Evolutionary conservation across 2,113 vertebrate species (phyloP).

Genomic region (Globicephala melas): DNA sequence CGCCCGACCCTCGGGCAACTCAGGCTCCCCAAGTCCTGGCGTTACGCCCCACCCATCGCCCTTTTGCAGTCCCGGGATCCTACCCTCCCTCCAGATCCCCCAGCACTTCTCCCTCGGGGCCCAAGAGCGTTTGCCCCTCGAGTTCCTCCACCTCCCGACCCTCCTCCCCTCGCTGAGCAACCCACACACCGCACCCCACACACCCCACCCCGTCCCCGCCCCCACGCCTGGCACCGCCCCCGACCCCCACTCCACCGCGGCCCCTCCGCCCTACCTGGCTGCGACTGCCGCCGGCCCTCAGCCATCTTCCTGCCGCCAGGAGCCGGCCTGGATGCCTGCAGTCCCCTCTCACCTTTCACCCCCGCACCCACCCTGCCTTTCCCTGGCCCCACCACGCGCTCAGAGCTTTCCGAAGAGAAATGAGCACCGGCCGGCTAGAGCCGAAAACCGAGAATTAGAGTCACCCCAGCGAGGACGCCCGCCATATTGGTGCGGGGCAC

Average conservation of each 20-base stretch:
- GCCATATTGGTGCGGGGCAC: constrained; percentile 67
- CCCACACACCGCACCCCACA: not conserved
- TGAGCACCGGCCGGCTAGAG: not conserved
- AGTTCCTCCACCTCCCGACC: not conserved
- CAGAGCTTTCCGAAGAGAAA: not conserved
- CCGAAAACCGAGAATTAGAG: constrained; percentile 16
- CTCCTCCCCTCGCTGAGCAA: not conserved
- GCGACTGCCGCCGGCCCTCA: constrained; percentile 83
- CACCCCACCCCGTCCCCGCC: not conserved
- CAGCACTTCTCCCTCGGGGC: not conserved
- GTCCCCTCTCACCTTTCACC: constrained; percentile 65
- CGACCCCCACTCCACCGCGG: not conserved
- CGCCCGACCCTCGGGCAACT: not conserved
- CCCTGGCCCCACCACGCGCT: not conserved
- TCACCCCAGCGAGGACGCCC: not conserved
- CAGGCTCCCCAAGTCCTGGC: not conserved
- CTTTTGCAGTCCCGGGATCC: not conserved
- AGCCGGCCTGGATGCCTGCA: not conserved
- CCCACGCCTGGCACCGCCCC: not conserved
- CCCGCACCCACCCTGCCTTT: constrained; percentile 58
- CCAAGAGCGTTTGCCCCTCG: not conserved
- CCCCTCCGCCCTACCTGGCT: constrained; percentile 74
- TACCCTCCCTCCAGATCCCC: not conserved
- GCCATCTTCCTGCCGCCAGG: constrained; percentile 86
- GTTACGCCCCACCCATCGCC: not conserved